Evolutionary conservation across 2,888 invertebrate genomes (phyloP).

Genomic region (Trisateles emortualis): DNA sequence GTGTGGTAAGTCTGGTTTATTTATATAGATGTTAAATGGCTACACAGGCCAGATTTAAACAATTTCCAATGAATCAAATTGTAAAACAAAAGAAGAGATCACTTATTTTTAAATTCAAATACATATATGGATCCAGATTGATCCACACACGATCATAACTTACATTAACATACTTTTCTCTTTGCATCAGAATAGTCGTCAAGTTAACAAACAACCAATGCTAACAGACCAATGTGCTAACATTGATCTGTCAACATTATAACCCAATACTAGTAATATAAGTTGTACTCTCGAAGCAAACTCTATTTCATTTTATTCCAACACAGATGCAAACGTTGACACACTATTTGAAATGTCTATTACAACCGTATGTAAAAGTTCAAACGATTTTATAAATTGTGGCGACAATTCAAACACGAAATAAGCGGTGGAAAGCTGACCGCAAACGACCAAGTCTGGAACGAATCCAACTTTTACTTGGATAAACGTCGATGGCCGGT

Average conservation of each 20-base stretch:
- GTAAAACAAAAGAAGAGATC: no score
- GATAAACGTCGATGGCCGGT: slow-evolving; percentile 51
- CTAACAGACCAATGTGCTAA: neutral
- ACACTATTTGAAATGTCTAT: slow-evolving; percentile 1
- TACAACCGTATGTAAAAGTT: slow-evolving; percentile 13
- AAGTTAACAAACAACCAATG: neutral
- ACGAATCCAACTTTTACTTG: slow-evolving; percentile 51
- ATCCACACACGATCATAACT: no score
- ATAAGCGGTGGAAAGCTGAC: slow-evolving; percentile 49
- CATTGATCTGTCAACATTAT: neutral
- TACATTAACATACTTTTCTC: no score
- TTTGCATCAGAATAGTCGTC: no score
- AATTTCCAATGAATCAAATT: no score
- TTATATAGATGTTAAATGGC: no score
- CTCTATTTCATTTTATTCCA: neutral
- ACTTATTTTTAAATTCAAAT: no score
- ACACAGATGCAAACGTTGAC: neutral
- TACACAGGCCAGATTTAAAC: no score
- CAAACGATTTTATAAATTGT: slow-evolving; percentile 28
- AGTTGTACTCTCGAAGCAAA: neutral
- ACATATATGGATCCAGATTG: no score
- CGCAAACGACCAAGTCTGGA: slow-evolving; percentile 51
- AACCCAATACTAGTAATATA: neutral
- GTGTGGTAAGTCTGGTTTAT: no score
- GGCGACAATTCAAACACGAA: slow-evolving; percentile 50